Conservation (phyloP, 1,140 invertebrate species). For the Himalopsyche phryganea region DNA sequence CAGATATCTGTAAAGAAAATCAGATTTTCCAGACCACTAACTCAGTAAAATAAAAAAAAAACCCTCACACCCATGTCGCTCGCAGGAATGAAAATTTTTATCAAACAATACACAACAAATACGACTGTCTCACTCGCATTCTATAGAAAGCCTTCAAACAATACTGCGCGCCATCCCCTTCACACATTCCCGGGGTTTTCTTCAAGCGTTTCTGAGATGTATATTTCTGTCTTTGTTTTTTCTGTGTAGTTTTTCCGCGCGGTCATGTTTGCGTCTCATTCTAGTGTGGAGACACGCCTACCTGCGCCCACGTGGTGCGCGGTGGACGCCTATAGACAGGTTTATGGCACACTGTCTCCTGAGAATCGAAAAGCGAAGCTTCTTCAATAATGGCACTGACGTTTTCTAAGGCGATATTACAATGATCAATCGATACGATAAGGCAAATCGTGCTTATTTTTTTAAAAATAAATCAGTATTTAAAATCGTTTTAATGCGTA, state of each 20-base stretch:
- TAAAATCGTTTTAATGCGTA: no score
- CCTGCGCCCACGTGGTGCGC: slow-evolving; percentile 31
- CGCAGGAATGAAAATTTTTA: no score
- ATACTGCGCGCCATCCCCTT: slow-evolving; percentile 9
- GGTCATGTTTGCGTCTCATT: slow-evolving; percentile 5
- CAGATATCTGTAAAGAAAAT: background rate
- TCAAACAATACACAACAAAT: no score
- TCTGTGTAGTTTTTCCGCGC: background rate
- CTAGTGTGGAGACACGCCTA: slow-evolving; percentile 18
- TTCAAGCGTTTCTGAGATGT: background rate
- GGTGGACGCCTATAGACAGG: slow-evolving; percentile 25
- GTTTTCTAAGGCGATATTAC: no score
- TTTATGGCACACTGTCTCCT: slow-evolving; percentile 5
- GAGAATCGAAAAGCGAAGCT: background rate
- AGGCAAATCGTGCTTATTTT: no score
- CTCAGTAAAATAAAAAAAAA: no score
- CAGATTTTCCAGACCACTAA: no score
- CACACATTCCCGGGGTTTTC: slow-evolving; percentile 19
- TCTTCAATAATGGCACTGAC: no score
- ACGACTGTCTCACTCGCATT: slow-evolving; percentile 20
- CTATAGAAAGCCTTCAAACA: slow-evolving; percentile 18
- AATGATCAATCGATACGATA: no score
- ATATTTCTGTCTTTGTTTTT: slow-evolving; percentile 1
- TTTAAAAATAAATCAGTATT: no score
- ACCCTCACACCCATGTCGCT: no score